These are phyloP conservation scores for Micromesistius poutassou DNA, from an alignment of 2,797 vertebrate species.

Conservation along the genomic window DNA sequence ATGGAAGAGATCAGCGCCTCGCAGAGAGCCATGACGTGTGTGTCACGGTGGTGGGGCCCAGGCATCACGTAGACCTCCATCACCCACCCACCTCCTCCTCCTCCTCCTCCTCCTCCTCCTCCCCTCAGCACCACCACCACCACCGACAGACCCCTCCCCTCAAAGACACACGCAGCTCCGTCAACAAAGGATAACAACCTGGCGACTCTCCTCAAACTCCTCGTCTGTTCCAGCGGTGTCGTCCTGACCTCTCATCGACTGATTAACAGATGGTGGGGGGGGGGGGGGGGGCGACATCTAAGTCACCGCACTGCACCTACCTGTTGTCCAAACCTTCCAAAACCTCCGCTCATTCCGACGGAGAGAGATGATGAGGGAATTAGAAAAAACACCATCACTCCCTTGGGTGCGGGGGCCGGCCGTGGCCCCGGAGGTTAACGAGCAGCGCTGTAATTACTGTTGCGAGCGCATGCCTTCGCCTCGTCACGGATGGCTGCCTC, in stretches of 20 bases:
- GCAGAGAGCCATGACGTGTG: slow-evolving; percentile 55
- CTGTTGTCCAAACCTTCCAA: slow-evolving; percentile 22
- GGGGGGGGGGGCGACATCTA: too few species aligned
- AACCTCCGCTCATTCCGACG: neutral
- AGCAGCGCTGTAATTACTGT: slow-evolving; percentile 61
- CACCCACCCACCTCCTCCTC: slow-evolving; percentile 21
- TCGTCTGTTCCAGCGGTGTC: too few species aligned
- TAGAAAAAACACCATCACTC: slow-evolving; percentile 11
- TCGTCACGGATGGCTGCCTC: slow-evolving; percentile 61
- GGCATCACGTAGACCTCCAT: slow-evolving; percentile 44
- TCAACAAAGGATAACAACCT: slow-evolving; percentile 55
- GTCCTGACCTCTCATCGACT: too few species aligned
- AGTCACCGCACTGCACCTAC: neutral
- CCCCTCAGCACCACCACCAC: slow-evolving; percentile 12
- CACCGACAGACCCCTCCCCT: slow-evolving; percentile 24
- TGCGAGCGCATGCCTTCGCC: slow-evolving; percentile 51
- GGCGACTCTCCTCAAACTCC: slow-evolving; percentile 16
- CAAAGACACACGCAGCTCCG: slow-evolving; percentile 55
- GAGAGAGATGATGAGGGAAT: slow-evolving; percentile 17
- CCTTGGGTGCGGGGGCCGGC: slow-evolving; percentile 10
- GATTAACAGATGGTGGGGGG: too few species aligned
- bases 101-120: slow-evolving; percentile 34
- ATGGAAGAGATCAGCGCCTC: slow-evolving; percentile 69
- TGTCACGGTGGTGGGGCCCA: slow-evolving; percentile 47
- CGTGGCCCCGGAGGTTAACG: slow-evolving; percentile 51